Conservation (phyloP, 2,797 vertebrate genomes). For the Pelodytes ibericus region DNA sequence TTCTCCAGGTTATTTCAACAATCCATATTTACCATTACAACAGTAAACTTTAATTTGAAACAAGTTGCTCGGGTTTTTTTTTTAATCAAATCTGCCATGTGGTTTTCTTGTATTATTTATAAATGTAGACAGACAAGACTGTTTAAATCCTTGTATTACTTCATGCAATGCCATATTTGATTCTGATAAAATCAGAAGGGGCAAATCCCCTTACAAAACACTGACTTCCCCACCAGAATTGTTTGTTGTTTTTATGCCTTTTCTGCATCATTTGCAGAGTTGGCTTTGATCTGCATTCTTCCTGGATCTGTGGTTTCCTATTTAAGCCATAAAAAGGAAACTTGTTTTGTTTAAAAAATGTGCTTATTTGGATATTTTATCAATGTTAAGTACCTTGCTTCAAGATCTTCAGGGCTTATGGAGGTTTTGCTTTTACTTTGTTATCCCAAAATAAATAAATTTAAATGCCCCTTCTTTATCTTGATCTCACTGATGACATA, state of each 20-base stretch:
- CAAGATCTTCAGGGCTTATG: conserved; percentile 61
- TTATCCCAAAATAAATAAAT: conserved; percentile 60
- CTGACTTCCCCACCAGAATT: conserved; percentile 75
- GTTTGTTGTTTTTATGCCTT: conserved; percentile 80
- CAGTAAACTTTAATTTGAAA: too few species aligned
- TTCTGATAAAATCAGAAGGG: conserved; percentile 75
- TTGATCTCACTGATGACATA: conserved; percentile 6
- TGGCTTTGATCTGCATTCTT: conserved; percentile 81
- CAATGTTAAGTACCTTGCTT: conserved; percentile 72
- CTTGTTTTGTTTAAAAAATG: conserved; percentile 74
- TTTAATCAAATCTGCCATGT: too few species aligned
- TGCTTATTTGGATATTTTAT: conserved; percentile 73
- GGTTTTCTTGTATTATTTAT: not conserved
- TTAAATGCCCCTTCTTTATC: conserved; percentile 51
- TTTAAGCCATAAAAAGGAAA: conserved; percentile 76
- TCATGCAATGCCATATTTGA: conserved; percentile 69
- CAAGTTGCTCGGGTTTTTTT: too few species aligned
- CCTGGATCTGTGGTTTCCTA: conserved; percentile 77
- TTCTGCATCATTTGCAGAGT: conserved; percentile 81
- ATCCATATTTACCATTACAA: too few species aligned
- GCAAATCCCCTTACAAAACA: conserved; percentile 75
- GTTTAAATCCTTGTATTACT: conserved; percentile 65
- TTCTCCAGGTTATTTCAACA: too few species aligned
- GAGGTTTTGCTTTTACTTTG: conserved; percentile 59
- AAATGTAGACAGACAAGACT: not conserved